Percentiles rank a stretch among this genome's conserved stretches.
These are phyloP conservation scores for Drosophila pandora DNA, from an alignment of 1,140 invertebrate species.

Conservation along the genomic window DNA sequence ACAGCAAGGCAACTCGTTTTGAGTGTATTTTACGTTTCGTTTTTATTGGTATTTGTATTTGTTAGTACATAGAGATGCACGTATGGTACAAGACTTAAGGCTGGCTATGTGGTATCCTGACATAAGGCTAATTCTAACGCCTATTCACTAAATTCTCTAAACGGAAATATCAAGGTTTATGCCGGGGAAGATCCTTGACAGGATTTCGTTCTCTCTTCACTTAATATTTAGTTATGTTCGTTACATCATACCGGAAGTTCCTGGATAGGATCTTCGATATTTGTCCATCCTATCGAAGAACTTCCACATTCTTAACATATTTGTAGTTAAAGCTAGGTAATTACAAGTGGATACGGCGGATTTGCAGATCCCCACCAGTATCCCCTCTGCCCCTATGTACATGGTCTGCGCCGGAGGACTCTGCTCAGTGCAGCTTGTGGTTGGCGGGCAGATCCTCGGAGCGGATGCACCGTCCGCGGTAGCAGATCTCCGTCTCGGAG, in stretches of 20 bases:
- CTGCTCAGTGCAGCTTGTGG: conserved; percentile 76
- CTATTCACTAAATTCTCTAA: conserved; percentile 62
- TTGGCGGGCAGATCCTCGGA: conserved; percentile 84
- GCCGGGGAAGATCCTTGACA: neutral
- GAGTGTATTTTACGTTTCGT: conserved; percentile 35
- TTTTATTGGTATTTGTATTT: conserved; percentile 46
- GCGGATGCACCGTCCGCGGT: conserved; percentile 92
- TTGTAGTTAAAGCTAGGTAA: conserved; percentile 77
- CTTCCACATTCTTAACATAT: conserved; percentile 62
- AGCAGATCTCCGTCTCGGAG: conserved; percentile 94
- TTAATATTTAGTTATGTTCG: neutral
- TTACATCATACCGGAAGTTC: conserved; percentile 4
- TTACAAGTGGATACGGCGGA: conserved; percentile 58
- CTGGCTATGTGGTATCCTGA: conserved; percentile 55
- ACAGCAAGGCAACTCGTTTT: conserved; percentile 4
- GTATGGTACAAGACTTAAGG: conserved; percentile 57
- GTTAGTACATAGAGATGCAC: conserved; percentile 49
- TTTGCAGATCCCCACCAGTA: conserved; percentile 28
- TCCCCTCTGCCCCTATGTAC: conserved; percentile 62
- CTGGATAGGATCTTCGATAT: conserved; percentile 7
- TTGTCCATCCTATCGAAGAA: conserved; percentile 12
- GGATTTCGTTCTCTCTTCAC: neutral
- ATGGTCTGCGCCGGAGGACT: conserved; percentile 25
- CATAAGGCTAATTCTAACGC: conserved; percentile 44
- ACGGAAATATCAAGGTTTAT: conserved; percentile 15